Evolutionary conservation across 2,797 vertebrate genomes (phyloP).

Genomic region (Argya squamiceps): DNA sequence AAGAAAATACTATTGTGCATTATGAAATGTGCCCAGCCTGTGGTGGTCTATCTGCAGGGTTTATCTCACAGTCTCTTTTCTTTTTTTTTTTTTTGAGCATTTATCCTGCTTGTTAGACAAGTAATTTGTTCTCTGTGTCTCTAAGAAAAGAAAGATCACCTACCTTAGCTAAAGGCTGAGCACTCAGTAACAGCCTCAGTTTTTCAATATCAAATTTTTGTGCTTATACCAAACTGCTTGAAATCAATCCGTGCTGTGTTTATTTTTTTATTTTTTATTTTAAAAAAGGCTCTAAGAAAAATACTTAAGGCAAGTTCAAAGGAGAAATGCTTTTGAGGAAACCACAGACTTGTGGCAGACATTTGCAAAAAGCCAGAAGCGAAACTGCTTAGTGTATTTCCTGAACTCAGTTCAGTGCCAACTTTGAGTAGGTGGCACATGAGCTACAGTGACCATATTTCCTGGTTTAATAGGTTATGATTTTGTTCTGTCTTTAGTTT

Average conservation of each 20-base stretch:
- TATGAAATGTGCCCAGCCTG: not conserved
- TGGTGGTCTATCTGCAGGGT: not conserved
- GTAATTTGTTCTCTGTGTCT: not conserved
- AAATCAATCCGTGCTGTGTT: not conserved
- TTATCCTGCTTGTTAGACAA: not conserved
- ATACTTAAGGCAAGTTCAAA: conserved; percentile 29
- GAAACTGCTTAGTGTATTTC: conserved; percentile 3
- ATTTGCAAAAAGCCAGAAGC: not conserved
- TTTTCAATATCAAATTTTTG: not conserved
- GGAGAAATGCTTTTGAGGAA: conserved; percentile 55
- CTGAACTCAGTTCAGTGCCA: not conserved
- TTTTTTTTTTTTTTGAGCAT: not conserved
- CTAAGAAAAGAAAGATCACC: not conserved
- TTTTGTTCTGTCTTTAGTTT: not conserved
- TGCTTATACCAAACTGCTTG: not conserved
- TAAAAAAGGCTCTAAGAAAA: not conserved
- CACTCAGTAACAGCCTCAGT: not conserved
- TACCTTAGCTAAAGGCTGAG: not conserved
- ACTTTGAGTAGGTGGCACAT: conserved; percentile 13
- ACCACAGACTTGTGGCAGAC: conserved; percentile 33
- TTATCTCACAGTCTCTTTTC: not conserved
- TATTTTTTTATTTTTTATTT: not conserved
- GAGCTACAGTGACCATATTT: not conserved
- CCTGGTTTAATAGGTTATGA: not conserved
- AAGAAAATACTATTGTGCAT: not conserved